Conservation (phyloP, 1,140 invertebrate genomes). For the Hylaeus anthracinus region DNA sequence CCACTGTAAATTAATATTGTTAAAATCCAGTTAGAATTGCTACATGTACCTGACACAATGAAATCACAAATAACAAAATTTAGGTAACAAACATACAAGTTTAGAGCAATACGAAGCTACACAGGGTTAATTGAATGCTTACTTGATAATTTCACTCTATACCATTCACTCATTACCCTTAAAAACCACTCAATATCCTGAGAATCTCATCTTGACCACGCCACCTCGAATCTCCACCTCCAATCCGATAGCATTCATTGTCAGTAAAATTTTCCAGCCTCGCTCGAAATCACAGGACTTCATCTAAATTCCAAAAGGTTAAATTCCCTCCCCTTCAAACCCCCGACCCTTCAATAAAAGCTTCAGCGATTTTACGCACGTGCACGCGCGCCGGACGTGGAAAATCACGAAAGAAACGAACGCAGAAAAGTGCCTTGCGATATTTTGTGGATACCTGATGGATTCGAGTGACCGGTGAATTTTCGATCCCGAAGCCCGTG, state of each 20-base stretch:
- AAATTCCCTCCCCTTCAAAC: background rate
- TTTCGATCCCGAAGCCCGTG: slow-evolving; percentile 43
- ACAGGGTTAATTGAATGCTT: no score
- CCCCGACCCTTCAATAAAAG: background rate
- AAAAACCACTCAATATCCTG: no score
- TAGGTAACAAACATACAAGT: no score
- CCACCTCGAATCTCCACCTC: no score
- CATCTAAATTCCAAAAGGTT: background rate
- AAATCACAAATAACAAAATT: no score
- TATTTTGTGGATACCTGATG: slow-evolving; percentile 65
- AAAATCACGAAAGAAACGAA: background rate
- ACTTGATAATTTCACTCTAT: no score
- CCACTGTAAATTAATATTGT: no score
- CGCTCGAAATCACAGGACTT: slow-evolving; percentile 4
- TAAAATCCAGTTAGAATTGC: no score
- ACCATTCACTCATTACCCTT: no score
- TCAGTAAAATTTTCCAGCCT: background rate
- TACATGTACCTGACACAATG: no score
- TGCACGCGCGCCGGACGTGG: slow-evolving; percentile 44
- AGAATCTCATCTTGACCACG: no score
- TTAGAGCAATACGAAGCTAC: no score
- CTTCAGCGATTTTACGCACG: slow-evolving; percentile 41
- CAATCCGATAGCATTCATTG: background rate
- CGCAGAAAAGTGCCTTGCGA: slow-evolving; percentile 45
- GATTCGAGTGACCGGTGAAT: slow-evolving; percentile 61